Conservation (phyloP, 2,113 vertebrate species). For the crab-eating macaque (Macaca fascicularis) region DNA sequence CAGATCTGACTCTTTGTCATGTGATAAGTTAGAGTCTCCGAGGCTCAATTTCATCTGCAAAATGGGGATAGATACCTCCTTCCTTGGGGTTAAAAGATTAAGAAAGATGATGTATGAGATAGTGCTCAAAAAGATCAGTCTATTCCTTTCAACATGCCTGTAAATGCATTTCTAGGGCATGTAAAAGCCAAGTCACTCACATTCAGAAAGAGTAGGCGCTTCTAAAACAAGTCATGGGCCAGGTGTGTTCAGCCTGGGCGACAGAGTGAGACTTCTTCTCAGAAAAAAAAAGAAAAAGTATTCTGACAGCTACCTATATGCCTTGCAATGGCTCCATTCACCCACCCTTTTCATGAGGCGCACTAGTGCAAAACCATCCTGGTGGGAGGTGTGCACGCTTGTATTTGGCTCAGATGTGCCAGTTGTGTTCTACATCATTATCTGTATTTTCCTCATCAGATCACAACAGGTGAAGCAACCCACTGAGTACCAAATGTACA, state of each 20-base stretch:
- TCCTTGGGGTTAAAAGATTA: not conserved
- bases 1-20: not conserved
- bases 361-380: rapidly evolving
- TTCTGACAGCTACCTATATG: too few relatives aligned
- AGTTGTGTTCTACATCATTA: not conserved
- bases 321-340: not conserved
- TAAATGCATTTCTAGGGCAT: not conserved
- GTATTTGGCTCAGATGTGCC: not conserved
- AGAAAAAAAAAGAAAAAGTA: too few relatives aligned
- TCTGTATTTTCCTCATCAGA: not conserved
- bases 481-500: not conserved
- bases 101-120: not conserved
- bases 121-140: not conserved
- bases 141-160: not conserved
- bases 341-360: rapidly evolving
- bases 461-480: not conserved
- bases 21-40: not conserved
- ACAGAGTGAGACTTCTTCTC: too few relatives aligned
- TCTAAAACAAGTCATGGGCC: not conserved
- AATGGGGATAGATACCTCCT: not conserved
- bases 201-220: not conserved
- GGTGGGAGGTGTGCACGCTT: rapidly evolving
- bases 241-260: not conserved
- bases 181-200: not conserved
- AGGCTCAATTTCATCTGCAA: not conserved